Conservation (phyloP, 2,113 vertebrate species). For the Mustela lutreola region DNA sequence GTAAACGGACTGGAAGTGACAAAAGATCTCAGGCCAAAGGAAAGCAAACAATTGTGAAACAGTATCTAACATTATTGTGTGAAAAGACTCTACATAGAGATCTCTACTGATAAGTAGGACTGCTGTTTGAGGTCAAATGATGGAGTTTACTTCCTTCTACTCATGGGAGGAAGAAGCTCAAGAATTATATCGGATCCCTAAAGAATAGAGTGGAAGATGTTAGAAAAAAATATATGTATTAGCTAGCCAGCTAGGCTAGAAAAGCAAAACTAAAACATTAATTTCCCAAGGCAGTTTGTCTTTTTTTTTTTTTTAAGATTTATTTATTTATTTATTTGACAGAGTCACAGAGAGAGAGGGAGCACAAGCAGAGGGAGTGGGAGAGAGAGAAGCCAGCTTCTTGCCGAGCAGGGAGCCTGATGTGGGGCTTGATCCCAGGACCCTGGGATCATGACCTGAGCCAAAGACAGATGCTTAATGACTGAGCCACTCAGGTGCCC, state of each 20-base stretch:
- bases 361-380: no score
- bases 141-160: not conserved
- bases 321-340: no score
- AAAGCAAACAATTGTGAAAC: not conserved
- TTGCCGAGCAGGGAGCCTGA: no score
- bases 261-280: not conserved
- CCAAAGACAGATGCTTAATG: no score
- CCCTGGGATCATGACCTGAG: no score
- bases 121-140: not conserved
- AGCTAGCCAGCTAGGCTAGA: not conserved
- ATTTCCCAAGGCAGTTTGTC: not conserved
- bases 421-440: no score
- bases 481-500: no score
- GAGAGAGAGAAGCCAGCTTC: no score
- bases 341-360: no score
- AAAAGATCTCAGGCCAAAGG: not conserved
- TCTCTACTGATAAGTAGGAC: not conserved
- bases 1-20: not conserved
- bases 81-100: not conserved
- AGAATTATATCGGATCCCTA: not conserved
- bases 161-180: not conserved
- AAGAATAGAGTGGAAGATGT: not conserved
- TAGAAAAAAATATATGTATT: not conserved
- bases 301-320: not conserved
- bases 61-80: not conserved